These are phyloP conservation scores for Athripsodes cinereus DNA, from an alignment of 2,888 invertebrate species.

Conservation along the genomic window DNA sequence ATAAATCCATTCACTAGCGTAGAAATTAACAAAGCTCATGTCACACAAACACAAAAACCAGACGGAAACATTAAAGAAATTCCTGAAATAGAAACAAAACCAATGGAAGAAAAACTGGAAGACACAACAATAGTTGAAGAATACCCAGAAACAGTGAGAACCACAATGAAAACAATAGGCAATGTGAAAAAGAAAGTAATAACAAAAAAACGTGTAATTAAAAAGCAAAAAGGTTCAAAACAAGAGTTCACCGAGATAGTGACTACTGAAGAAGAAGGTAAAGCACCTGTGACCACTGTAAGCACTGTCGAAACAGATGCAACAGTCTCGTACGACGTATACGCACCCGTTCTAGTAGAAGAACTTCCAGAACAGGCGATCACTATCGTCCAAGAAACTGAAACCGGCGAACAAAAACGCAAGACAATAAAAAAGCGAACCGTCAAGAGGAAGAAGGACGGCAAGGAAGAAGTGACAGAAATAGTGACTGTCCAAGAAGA, in stretches of 20 bases:
- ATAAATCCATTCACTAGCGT: background rate
- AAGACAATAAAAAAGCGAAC: conserved; percentile 32
- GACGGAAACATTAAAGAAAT: no score
- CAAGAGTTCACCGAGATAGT: conserved; percentile 34
- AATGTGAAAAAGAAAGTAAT: conserved; percentile 35
- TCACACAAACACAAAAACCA: no score
- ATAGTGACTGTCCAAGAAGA: conserved; percentile 34
- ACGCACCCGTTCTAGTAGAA: conserved; percentile 31
- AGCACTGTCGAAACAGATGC: conserved; percentile 35
- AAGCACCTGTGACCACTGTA: conserved; percentile 26
- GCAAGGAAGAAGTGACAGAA: conserved; percentile 34
- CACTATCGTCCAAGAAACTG: conserved; percentile 9
- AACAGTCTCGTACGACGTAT: conserved; percentile 13
- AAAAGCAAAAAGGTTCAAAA: conserved; percentile 31
- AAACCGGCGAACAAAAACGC: conserved; percentile 33
- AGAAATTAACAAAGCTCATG: no score
- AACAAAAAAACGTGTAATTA: conserved; percentile 31
- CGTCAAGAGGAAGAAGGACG: conserved; percentile 35
- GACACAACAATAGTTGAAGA: conserved; percentile 5
- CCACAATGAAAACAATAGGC: background rate
- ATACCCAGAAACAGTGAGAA: conserved; percentile 32
- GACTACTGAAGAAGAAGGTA: conserved; percentile 37
- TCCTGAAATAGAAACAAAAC: background rate
- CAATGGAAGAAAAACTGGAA: background rate
- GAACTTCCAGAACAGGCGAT: conserved; percentile 32